A percentile compares a stretch with the other conserved stretches of the same genome.
phyloP scores from a whole-genome alignment of 1,140 invertebrate species.

The Drosophila subpulchrella region DNA sequence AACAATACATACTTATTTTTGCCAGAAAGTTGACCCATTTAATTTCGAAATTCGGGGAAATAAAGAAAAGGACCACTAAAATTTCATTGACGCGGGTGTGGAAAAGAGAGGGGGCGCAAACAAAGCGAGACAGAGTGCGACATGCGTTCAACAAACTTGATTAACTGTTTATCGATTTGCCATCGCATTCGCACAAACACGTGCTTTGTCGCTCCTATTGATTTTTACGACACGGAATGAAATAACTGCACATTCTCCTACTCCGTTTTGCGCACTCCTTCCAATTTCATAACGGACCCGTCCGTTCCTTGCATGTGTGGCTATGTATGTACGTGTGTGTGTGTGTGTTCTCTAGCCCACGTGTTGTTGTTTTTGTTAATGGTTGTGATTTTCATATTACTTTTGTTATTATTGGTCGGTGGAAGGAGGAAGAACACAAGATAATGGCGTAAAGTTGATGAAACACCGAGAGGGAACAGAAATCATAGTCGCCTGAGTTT shows the following conservation, averaged over 20 bases:
- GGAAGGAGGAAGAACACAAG: constrained; percentile 30
- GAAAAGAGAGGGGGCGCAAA: constrained; percentile 40
- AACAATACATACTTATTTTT: constrained; percentile 3
- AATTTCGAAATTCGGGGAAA: constrained; percentile 16
- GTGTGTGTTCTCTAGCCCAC: constrained; percentile 13
- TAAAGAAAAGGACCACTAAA: constrained; percentile 3
- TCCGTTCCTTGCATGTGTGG: neutral
- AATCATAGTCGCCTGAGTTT: constrained; percentile 16
- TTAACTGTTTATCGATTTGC: constrained; percentile 69
- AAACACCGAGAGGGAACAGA: constrained; percentile 58
- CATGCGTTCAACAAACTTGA: constrained; percentile 48
- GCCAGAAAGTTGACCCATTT: constrained; percentile 26
- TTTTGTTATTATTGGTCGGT: constrained; percentile 25
- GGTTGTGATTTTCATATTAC: constrained; percentile 25
- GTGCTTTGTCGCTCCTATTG: constrained; percentile 67
- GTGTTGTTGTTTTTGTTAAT: constrained; percentile 43
- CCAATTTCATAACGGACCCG: constrained; percentile 66
- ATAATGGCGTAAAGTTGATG: constrained; percentile 14
- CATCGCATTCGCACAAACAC: constrained; percentile 44
- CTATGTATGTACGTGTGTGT: neutral
- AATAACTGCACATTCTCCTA: constrained; percentile 46
- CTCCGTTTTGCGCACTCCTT: constrained; percentile 8
- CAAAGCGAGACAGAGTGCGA: constrained; percentile 25
- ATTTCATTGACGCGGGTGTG: constrained; percentile 13
- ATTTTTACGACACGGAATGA: constrained; percentile 62